Base-by-base conservation (phyloP, 2,888 invertebrate genomes). In the Meandrusa payeni region DNA sequence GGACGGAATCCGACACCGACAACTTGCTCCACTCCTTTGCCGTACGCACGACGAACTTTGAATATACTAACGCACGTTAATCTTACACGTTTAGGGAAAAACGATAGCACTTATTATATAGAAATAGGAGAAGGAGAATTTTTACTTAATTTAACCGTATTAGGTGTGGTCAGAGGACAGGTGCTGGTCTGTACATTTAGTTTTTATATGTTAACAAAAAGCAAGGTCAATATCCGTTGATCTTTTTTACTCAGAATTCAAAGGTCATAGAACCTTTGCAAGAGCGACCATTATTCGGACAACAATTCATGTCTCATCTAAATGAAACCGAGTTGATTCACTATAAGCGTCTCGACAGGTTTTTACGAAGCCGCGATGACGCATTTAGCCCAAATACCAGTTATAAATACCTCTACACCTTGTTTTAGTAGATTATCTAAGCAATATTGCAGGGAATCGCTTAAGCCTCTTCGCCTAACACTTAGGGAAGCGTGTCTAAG, bases 311-410 rank as follows among this genome's bases (percentile, higher is more conserved):
- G 13, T 20, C 12, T n/a, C 6, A 13, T n/a, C n/a, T n/a, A 20
- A 37, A 44, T 19, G 24, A 38, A 33, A 11, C 9, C 11, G 27
- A 39, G 12, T 27, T 32, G 38, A 33, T 33, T 33, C 44, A 38
- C 26, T 33, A 38, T 33, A 11, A 15, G 23, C 13, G 31, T 37
- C 32, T 26, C 11, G 27, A 39, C 44, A 32, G 38, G 44, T 44
- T 44, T 31, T 32, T 38, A 23, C 19, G 11, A n/a, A 4, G 15
- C 2, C 20, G 6, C 12, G 27, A 15, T 44, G 38, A 38, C 33
- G 38, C 44, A 44, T 39, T 13, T 7, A 2, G 10, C 12, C 20
- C 15, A 9, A 37, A 43, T 24, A 29, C 23, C 29, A 24, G 19
- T 31, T 36, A 24, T 29, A 28, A 11, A 42, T 28, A 33, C 15